Evolutionary conservation across 2,888 invertebrate genomes (phyloP).

Genomic region (Chrysina gloriosa): DNA sequence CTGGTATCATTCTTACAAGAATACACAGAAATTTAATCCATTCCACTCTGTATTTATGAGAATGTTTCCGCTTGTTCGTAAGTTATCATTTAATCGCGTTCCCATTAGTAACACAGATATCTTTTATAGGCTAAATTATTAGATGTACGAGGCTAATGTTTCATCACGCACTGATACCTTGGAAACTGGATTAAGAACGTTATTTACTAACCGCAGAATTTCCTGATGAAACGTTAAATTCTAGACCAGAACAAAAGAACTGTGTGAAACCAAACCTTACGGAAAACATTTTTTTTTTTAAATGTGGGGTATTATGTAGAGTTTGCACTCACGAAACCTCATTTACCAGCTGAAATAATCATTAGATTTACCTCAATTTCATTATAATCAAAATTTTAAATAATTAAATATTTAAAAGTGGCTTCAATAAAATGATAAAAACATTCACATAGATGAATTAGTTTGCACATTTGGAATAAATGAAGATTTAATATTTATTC

Average conservation of each 20-base stretch:
- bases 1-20: no score
- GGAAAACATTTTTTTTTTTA: background rate
- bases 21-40: no score
- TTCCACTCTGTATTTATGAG: background rate
- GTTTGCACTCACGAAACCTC: no score
- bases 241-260: constrained; percentile 2
- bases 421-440: no score
- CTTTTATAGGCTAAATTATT: constrained; percentile 1
- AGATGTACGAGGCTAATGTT: background rate
- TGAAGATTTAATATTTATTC: constrained; percentile 4
- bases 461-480: constrained; percentile 7
- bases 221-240: background rate
- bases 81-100: background rate
- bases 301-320: background rate
- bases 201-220: constrained; percentile 27
- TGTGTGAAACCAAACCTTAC: constrained; percentile 17
- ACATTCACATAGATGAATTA: background rate
- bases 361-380: no score
- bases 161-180: constrained; percentile 16
- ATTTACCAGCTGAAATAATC: no score
- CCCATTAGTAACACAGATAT: background rate
- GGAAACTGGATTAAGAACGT: constrained; percentile 16
- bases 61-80: background rate
- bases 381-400: no score
- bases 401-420: no score